Conservation (phyloP, 2,888 invertebrate genomes). For the Portevinia maculata region DNA sequence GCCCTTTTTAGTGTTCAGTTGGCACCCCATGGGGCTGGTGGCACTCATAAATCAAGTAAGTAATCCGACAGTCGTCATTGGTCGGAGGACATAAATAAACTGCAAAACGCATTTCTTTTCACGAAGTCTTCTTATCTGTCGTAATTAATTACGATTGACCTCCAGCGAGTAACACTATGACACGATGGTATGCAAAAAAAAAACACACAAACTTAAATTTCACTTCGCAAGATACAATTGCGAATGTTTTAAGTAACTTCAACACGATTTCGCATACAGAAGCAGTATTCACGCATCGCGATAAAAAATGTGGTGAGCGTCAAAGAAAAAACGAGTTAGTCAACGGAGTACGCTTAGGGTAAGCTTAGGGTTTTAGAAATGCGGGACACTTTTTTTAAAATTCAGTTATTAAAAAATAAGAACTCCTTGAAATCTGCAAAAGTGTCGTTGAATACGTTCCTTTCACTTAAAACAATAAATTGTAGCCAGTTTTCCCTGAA, state of each 20-base stretch:
- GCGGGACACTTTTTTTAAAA: no score
- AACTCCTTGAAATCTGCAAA: no score
- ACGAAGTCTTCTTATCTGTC: slow-evolving; percentile 17
- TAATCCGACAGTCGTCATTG: slow-evolving; percentile 29
- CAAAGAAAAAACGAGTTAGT: slow-evolving; percentile 37
- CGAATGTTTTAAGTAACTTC: slow-evolving; percentile 10
- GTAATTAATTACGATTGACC: slow-evolving; percentile 34
- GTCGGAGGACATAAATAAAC: slow-evolving; percentile 51
- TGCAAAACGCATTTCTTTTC: slow-evolving; percentile 27
- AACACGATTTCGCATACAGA: no score
- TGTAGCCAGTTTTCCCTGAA: no score
- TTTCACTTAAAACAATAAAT: no score
- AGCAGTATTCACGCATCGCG: slow-evolving; percentile 15
- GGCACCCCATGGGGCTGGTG: slow-evolving; percentile 5
- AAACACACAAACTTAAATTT: slow-evolving; percentile 25
- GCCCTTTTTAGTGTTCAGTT: no score
- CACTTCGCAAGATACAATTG: slow-evolving; percentile 12
- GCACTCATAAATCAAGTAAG: background rate
- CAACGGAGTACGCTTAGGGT: no score
- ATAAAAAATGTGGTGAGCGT: slow-evolving; percentile 37
- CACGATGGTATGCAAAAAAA: background rate
- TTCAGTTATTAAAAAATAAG: no score
- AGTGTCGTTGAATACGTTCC: no score
- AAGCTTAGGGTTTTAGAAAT: no score
- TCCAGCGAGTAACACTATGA: slow-evolving; percentile 13